Evolutionary conservation across 2,888 invertebrate species (phyloP).

Genomic region (Eurois occulta): DNA sequence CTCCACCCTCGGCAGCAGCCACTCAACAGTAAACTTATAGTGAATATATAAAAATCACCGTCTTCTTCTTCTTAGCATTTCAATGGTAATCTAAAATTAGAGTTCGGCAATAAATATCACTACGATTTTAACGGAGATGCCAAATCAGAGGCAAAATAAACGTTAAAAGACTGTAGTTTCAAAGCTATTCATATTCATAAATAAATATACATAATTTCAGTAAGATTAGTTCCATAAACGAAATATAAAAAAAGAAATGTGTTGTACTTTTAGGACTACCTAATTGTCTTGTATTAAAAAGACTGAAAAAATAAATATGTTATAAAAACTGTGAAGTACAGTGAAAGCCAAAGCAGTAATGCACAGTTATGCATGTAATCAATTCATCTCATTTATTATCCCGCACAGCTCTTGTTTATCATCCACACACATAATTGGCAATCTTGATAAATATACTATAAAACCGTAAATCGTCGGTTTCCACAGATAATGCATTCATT

Average conservation of each 20-base stretch:
- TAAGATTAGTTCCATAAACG: neutral
- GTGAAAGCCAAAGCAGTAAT: conserved; percentile 42
- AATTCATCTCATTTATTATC: conserved; percentile 77
- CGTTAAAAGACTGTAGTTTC: neutral
- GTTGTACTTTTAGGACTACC: neutral
- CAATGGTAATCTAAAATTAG: neutral
- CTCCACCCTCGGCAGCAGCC: neutral
- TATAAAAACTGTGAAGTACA: conserved; percentile 12
- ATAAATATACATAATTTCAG: neutral
- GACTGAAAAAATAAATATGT: neutral
- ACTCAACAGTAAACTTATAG: neutral
- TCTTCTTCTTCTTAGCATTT: neutral
- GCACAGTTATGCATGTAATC: conserved; percentile 75
- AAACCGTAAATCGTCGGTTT: conserved; percentile 43
- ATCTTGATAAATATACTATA: conserved; percentile 59
- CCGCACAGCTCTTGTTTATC: conserved; percentile 46
- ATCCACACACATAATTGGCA: conserved; percentile 54
- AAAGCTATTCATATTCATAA: neutral
- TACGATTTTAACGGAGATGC: neutral
- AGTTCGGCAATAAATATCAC: neutral
- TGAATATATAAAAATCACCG: neutral
- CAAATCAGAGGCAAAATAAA: neutral
- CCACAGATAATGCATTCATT: conserved; percentile 49
- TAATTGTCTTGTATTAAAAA: neutral
- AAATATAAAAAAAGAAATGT: neutral